Evolutionary conservation across 64 coral and sea anemone species (phyloP).

Genomic region (Actinia equina): DNA sequence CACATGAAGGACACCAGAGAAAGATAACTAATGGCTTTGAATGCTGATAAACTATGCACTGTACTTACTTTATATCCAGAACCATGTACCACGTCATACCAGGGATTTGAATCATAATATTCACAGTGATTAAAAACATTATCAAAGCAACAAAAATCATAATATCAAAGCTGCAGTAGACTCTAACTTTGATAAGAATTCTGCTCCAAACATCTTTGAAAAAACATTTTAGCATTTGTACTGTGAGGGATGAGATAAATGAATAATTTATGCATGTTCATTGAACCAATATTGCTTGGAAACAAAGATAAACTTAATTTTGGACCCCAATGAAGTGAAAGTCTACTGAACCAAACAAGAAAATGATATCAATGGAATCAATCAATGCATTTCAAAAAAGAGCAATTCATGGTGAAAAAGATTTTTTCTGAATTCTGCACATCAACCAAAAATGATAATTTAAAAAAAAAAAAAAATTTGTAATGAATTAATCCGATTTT

Average conservation of each 20-base stretch:
- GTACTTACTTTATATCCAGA: background rate
- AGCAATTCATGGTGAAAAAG: background rate
- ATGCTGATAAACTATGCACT: slow-evolving; percentile 6
- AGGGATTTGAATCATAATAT: background rate
- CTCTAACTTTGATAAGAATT: too few relatives aligned
- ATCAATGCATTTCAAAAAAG: background rate
- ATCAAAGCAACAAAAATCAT: background rate
- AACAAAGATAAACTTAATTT: too few relatives aligned
- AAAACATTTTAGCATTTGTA: too few relatives aligned
- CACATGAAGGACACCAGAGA: background rate
- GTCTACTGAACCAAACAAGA: background rate
- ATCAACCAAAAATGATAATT: background rate
- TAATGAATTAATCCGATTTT: too few relatives aligned
- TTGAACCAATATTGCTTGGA: too few relatives aligned
- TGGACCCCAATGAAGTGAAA: background rate
- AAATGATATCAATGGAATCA: background rate
- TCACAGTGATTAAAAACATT: background rate
- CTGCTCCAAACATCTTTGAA: too few relatives aligned
- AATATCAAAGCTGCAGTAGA: too few relatives aligned
- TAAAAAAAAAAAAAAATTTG: too few relatives aligned
- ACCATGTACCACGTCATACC: background rate
- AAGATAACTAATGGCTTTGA: background rate
- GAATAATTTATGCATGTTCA: too few relatives aligned
- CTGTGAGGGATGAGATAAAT: too few relatives aligned
- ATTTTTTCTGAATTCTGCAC: background rate